Evolutionary conservation across 2,888 invertebrate species (phyloP), one percentile per base, ranked within the genome.

Genomic region (Sinopyrophorus schimmeli): DNA sequence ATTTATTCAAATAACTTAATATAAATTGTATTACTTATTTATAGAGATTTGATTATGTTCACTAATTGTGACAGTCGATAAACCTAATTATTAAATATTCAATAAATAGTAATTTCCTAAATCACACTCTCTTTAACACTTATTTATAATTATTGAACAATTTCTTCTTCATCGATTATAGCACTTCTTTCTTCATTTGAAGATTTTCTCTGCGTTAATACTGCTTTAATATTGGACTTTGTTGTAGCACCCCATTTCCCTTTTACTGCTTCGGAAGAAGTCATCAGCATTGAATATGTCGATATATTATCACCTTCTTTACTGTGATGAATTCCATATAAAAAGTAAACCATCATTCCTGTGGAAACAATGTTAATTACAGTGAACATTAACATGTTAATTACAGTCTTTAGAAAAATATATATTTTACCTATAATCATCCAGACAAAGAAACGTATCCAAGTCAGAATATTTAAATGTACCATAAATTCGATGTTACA

Each of bases 381-480:
- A 28, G 15, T 32, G 5, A 10, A 12, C 10, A 15, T 31, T 3
- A 9, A 28, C n/a, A 27, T 26, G 3, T 10, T 23, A 7, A 11
- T 3, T 2, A 12, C 6, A 6, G 24, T 21, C 23, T 23, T 27
- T 27, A 9, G 11, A 16, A 31, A 17, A 31, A 16, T 18, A 12
- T 3, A 14, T 15, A 30, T 30, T 12, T 75, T 72, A 83, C 92
- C 92, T 47, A 91, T 69, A 27, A 86, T 80, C 80, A 92, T 90
- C 92, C 92, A 92, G 30, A 90, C 83, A 59, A 88, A 81, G 68
- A 92, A 92, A 23, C 92, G 77, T 3, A 89, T 75, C 92, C 92
- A 92, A 1, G 92, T 92, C 11, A 89, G 73, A 1, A 83, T 77
- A 55, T 89, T 88, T 39, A 92, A 75, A 61, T 89, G 88, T 17